Evolutionary conservation across 2,888 invertebrate genomes (phyloP).

Genomic region (Tanytarsus gracilentus): DNA sequence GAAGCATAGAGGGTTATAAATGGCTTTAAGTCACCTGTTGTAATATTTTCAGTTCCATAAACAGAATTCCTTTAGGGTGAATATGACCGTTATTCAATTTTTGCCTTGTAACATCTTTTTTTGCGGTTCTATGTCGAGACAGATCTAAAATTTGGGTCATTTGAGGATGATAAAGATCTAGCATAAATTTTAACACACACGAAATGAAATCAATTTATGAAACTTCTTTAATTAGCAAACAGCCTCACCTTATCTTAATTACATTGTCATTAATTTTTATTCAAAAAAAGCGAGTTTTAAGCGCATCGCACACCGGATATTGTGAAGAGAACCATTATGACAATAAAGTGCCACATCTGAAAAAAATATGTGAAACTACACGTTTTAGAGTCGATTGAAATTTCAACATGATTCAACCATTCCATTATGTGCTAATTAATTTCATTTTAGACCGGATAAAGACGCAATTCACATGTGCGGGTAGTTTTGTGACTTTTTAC

Average conservation of each 20-base stretch:
- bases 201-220: too few species aligned
- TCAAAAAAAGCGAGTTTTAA: neutral
- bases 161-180: neutral
- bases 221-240: conserved; percentile 19
- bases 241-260: conserved; percentile 23
- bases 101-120: neutral
- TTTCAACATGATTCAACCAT: conserved; percentile 22
- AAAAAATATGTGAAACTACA: neutral
- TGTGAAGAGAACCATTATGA: conserved; percentile 14
- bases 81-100: conserved; percentile 5
- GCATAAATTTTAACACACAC: neutral
- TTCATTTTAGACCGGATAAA: neutral
- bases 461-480: too few species aligned
- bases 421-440: conserved; percentile 28
- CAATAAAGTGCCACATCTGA: conserved; percentile 1
- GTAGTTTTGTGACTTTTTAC: too few species aligned
- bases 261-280: conserved; percentile 18
- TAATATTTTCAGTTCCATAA: neutral
- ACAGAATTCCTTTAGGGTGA: too few species aligned
- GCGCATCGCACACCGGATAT: conserved; percentile 26
- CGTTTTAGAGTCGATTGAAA: neutral
- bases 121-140: too few species aligned
- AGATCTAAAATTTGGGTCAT: too few species aligned
- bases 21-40: conserved; percentile 27
- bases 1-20: conserved; percentile 26